Evolutionary conservation across 2,888 invertebrate genomes (phyloP), one percentile per base, ranked within the genome.

Genomic region (Phragmatobia fuliginosa): DNA sequence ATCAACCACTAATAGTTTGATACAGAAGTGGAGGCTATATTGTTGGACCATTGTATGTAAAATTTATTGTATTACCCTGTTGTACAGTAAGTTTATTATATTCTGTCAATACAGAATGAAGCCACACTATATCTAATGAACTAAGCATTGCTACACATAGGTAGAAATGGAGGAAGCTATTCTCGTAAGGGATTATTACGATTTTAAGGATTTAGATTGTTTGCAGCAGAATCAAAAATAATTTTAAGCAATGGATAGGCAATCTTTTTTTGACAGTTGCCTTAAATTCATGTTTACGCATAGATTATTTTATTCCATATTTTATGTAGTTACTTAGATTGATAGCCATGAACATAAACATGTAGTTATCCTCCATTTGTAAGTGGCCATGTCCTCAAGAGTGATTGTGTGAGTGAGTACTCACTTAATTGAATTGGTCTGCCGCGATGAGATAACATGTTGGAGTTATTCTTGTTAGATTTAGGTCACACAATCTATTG

Each of bases 391-490:
- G 10, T 62, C 28, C 28, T 4, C 21, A 41, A 62, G 38, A 38
- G 38, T 62, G 62, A 41, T 62, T 62, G 41, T 21, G 31, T 31
- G 38, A 36, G 36, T 36, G 36, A 38, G 38, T 38, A 38, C 14
- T 31, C 41, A 41, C 62, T 62, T 21, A 11, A 41, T 41, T 62
- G 41, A 41, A 62, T 41, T 62, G 41, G 31, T 38, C 10, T 62
- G 38, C 38, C 41, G 16, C 28, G 31, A 41, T 62, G 28, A 21
- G 21, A 10, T 62, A 62, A 28, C 18, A 41, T 62, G 5, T 31
- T 62, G 21, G 11, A 31, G 11, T 31, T 62, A 31, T 16, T 61
- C 52, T 25, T 25, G 6, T 7, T 16, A 25, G 4, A 41, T 31
- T 41, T 62, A 62, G 62, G 62, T 41, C 41, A 41, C 25, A 28